Base-by-base conservation (phyloP, 2,888 invertebrate genomes). In the Pogonocherus hispidulus region DNA sequence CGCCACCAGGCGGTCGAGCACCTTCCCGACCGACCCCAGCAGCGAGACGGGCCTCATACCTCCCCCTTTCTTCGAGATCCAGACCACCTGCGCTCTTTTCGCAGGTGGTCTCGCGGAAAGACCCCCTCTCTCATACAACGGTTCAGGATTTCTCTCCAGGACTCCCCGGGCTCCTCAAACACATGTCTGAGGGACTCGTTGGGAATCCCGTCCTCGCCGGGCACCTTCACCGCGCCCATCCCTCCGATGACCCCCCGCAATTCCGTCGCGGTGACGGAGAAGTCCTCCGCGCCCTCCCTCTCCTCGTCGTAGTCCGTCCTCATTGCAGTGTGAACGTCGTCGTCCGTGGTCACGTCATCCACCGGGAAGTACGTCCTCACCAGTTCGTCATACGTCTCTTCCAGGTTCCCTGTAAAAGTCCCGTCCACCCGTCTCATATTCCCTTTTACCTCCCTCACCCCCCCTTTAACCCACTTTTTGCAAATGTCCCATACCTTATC, bases 291-390 rank as follows among this genome's bases (percentile, higher is more conserved):
- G 1, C 32, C 52, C 16, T 32, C 27, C 14, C 2, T 72, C 74
- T 35, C 74, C 78, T 1, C 9, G 44, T n/a, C 14, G n/a, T n/a
- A n/a, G 4, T 14, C 0, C 16, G 14, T 41, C 16, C 16, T 16
- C 8, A 8, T 5, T 37, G 8, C 9, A 3, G 9, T 37, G 8
- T 27, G 3, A 3, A n/a, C n/a, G n/a, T n/a, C n/a, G n/a, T n/a
- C 8, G n/a, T n/a, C n/a, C 27, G 27, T 27, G 4, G 3, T 3
- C 8, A 27, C 4, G 18, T 16, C 16, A 9, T 46, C 18, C 46
- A 46, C 18, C 9, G 46, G 46, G 11, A 46, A 46, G n/a, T n/a
- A n/a, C n/a, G n/a, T n/a, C 5, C 16, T 14, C 2, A 47, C 47
- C 11, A 47, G 19, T 20, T 47, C 47, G 1, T 19, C 47, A 3